These are phyloP conservation scores for Lates japonicus DNA, from an alignment of 2,797 vertebrate genomes.

Conservation along the genomic window DNA sequence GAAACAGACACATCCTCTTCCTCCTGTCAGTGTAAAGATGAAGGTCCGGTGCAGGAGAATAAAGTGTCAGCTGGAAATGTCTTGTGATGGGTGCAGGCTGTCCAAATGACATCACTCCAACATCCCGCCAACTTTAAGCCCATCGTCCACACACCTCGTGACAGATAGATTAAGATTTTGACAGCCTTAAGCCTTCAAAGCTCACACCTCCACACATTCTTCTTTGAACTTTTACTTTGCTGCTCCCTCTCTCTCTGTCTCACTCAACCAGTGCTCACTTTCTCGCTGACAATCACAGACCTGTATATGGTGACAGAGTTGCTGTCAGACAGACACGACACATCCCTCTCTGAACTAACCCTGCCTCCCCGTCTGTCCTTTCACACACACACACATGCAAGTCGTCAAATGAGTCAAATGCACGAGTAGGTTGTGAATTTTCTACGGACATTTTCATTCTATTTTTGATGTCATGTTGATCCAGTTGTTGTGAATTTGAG, in stretches of 20 bases:
- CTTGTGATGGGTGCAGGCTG: slow-evolving; percentile 34
- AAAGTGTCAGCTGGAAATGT: slow-evolving; percentile 37
- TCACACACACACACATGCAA: neutral
- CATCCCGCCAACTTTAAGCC: slow-evolving; percentile 54
- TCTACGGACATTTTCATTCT: too few species aligned
- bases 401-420: neutral
- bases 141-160: slow-evolving; percentile 47
- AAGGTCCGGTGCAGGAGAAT: slow-evolving; percentile 11
- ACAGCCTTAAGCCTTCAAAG: slow-evolving; percentile 69
- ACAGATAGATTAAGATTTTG: slow-evolving; percentile 76
- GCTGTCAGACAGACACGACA: slow-evolving; percentile 20
- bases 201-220: slow-evolving; percentile 50
- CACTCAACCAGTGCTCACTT: neutral
- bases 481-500: too few species aligned
- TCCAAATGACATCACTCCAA: slow-evolving; percentile 59
- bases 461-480: too few species aligned
- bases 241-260: slow-evolving; percentile 11
- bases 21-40: neutral
- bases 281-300: slow-evolving; percentile 31
- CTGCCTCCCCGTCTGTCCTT: neutral
- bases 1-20: neutral
- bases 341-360: slow-evolving; percentile 1
- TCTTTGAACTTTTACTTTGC: slow-evolving; percentile 53
- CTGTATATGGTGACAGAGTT: slow-evolving; percentile 1
- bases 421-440: too few species aligned